A percentile compares a stretch with the other conserved stretches of the same genome.
Evolutionary conservation across 2,797 vertebrate species (phyloP).

Genomic region (Xerus rutilus): DNA sequence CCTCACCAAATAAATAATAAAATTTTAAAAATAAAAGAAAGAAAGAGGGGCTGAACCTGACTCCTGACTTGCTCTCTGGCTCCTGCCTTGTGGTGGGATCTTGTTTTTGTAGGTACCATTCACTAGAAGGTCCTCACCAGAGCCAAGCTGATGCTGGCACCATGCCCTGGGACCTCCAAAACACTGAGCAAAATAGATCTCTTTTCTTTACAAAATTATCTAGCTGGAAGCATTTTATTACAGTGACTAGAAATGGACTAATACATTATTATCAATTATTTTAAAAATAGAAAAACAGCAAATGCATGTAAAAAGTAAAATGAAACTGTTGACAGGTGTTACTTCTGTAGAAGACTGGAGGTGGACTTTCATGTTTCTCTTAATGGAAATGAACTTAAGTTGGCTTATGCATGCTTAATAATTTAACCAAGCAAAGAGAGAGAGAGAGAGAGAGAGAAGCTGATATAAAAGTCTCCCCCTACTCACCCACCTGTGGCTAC

Average conservation of each 20-base stretch:
- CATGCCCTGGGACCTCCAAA: background rate
- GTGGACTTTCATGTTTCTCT: background rate
- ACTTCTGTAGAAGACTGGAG: background rate
- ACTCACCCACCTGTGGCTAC: too few species aligned
- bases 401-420: background rate
- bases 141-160: background rate
- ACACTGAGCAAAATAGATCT: background rate
- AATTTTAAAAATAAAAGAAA: too few species aligned
- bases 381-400: background rate
- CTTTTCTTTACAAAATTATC: background rate
- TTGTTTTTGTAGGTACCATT: background rate
- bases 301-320: background rate
- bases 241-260: background rate
- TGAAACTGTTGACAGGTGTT: background rate
- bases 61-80: background rate
- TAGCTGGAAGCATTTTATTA: background rate
- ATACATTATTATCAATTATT: background rate
- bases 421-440: conserved; percentile 3
- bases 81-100: background rate
- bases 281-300: background rate
- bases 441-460: background rate
- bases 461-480: background rate
- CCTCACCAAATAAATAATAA: too few species aligned
- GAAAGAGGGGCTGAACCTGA: background rate
- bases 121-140: background rate